These are phyloP conservation scores for Tarsius wallacei DNA, from an alignment of 2,797 vertebrate species.

Conservation along the genomic window DNA sequence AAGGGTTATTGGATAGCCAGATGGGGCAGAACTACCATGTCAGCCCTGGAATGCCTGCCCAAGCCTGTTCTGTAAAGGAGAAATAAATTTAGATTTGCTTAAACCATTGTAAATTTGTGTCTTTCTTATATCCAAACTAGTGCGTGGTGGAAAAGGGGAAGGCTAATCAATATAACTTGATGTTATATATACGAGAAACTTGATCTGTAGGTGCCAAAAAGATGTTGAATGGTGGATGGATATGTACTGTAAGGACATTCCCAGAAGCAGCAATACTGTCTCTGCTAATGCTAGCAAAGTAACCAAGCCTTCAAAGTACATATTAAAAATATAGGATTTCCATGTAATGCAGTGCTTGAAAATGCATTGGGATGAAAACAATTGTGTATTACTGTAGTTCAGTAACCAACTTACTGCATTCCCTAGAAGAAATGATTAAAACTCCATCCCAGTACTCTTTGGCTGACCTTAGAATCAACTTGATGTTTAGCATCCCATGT, in stretches of 20 bases:
- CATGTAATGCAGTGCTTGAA: background rate
- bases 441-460: background rate
- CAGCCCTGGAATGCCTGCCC: background rate
- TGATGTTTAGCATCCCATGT: conserved; percentile 24
- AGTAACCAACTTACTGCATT: background rate
- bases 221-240: background rate
- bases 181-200: background rate
- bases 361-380: background rate
- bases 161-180: background rate
- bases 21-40: background rate
- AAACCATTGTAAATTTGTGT: background rate
- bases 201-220: background rate
- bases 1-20: background rate
- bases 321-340: conserved; percentile 25
- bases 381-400: background rate
- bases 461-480: conserved; percentile 26
- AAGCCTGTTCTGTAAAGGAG: background rate
- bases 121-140: background rate
- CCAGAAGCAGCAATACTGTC: background rate
- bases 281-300: background rate
- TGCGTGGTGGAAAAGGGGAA: background rate
- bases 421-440: conserved; percentile 38
- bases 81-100: conserved; percentile 39
- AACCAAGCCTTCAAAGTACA: background rate
- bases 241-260: background rate